Evolutionary conservation across 2,888 invertebrate genomes (phyloP).

Genomic region (Lycaena phlaeas): DNA sequence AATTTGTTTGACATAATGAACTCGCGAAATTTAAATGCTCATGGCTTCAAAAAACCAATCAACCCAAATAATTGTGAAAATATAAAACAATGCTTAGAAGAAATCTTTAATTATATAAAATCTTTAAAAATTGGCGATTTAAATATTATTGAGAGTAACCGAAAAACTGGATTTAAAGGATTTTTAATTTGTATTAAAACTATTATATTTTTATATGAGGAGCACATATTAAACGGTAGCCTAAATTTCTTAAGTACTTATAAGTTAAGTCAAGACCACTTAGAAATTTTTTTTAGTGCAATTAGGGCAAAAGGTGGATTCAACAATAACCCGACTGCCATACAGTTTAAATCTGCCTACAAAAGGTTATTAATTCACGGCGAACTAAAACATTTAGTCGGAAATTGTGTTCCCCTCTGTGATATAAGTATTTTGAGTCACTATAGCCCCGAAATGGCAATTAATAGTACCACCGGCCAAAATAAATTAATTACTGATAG

Average conservation of each 20-base stretch:
- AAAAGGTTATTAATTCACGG: neutral
- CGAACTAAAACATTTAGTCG: neutral
- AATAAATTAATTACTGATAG: neutral
- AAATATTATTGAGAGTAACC: neutral
- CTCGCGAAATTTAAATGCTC: neutral
- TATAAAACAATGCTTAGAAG: neutral
- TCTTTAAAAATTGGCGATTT: neutral
- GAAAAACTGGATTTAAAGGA: neutral
- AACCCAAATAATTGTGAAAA: neutral
- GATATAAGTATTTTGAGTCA: neutral
- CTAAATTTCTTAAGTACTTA: neutral
- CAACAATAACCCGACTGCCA: slow-evolving; percentile 4
- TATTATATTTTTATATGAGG: neutral
- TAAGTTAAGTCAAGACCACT: neutral
- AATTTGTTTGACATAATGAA: neutral
- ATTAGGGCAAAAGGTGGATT: slow-evolving; percentile 1
- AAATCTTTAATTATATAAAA: neutral
- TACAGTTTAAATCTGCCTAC: slow-evolving; percentile 1
- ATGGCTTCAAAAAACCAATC: neutral
- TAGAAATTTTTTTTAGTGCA: neutral
- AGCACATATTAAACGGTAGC: neutral
- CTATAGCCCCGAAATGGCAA: neutral
- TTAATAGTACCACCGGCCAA: too few species aligned
- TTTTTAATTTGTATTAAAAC: neutral
- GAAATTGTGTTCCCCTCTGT: neutral